Evolutionary conservation across 1,140 invertebrate genomes (phyloP).

Genomic region (Idris sp.): DNA sequence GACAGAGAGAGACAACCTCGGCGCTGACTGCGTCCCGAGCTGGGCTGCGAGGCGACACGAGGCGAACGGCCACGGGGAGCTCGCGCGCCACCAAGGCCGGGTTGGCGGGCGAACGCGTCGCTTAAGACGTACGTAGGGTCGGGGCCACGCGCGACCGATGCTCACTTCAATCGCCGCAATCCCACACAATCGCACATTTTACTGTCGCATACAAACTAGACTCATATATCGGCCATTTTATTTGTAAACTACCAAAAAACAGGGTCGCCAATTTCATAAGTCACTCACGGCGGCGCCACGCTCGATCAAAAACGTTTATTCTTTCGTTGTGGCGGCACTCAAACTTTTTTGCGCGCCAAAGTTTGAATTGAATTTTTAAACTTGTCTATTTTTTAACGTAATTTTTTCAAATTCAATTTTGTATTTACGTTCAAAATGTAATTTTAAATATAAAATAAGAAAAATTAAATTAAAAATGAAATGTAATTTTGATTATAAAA

Average conservation of each 20-base stretch:
- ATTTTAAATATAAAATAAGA: no score
- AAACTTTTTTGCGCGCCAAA: conserved; percentile 19
- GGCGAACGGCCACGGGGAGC: conserved; percentile 27
- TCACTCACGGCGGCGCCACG: no score
- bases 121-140: conserved; percentile 35
- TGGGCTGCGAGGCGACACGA: conserved; percentile 42
- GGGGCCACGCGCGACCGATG: conserved; percentile 63
- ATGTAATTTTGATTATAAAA: no score
- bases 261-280: conserved; percentile 76
- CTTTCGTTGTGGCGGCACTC: conserved; percentile 58
- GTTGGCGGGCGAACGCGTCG: conserved; percentile 16
- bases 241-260: conserved; percentile 78
- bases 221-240: conserved; percentile 79
- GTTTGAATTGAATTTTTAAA: no score
- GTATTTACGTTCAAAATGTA: no score
- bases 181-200: conserved; percentile 72
- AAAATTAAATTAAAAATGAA: no score
- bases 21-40: conserved; percentile 41
- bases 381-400: no score
- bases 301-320: conserved; percentile 38
- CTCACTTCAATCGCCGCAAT: conserved; percentile 71
- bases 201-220: conserved; percentile 75
- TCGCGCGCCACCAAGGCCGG: conserved; percentile 29
- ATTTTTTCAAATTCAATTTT: no score
- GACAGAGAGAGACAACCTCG: conserved; percentile 42